These are phyloP conservation scores for Bombus affinis DNA, from an alignment of 1,140 invertebrate species.

Conservation along the genomic window DNA sequence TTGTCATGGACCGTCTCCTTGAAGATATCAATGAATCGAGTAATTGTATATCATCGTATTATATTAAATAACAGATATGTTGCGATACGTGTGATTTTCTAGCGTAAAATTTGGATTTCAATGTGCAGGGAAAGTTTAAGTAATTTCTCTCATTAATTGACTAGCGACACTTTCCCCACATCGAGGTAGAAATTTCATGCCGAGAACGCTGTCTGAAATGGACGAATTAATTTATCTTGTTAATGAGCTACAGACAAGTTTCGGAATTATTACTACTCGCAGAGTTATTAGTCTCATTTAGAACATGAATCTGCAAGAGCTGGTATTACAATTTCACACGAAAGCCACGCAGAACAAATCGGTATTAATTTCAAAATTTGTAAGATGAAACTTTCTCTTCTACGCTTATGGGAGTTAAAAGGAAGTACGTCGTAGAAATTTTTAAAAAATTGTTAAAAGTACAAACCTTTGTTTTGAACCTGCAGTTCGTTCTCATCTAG, in stretches of 20 bases:
- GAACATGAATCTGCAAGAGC: not conserved
- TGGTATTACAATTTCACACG: not conserved
- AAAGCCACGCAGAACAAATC: not conserved
- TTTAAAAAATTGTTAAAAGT: not conserved
- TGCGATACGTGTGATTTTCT: too few relatives aligned
- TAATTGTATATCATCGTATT: too few relatives aligned
- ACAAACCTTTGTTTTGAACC: not conserved
- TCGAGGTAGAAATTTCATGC: not conserved
- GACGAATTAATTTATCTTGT: constrained; percentile 20
- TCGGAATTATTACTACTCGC: not conserved
- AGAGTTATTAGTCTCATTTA: not conserved
- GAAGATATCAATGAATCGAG: too few relatives aligned
- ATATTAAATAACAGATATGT: too few relatives aligned
- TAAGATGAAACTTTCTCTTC: not conserved
- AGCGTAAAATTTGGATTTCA: not conserved
- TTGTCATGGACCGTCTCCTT: too few relatives aligned
- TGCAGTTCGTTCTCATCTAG: not conserved
- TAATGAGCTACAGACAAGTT: constrained; percentile 9
- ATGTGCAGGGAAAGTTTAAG: not conserved
- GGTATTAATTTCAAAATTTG: not conserved
- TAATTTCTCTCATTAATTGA: not conserved
- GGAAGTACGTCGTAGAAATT: not conserved
- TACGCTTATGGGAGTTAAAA: not conserved
- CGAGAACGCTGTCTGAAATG: not conserved
- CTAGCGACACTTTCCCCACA: not conserved